phyloP scores from a whole-genome alignment of 2,888 invertebrate species.

The Agriopis aurantiaria region DNA sequence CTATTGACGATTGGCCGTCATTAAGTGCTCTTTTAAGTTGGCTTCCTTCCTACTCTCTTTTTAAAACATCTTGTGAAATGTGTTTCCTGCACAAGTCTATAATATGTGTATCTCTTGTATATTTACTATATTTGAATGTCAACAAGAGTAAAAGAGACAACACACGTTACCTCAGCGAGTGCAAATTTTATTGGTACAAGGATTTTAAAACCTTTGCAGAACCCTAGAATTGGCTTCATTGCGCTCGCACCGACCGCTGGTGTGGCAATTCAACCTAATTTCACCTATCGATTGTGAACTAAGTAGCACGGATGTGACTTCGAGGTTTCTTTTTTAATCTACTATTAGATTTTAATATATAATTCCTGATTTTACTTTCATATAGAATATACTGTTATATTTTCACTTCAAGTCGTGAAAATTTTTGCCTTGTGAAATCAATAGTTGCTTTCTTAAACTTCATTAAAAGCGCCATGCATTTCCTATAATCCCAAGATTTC shows the following conservation, averaged over 20 bases:
- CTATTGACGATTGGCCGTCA: too few species aligned
- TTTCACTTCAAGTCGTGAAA: background rate
- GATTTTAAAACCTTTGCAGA: slow-evolving; percentile 10
- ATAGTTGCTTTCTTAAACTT: too few species aligned
- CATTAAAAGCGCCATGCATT: too few species aligned
- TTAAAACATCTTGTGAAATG: too few species aligned
- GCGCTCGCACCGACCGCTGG: slow-evolving; percentile 27
- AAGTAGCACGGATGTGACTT: slow-evolving; percentile 58
- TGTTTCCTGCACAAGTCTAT: too few species aligned
- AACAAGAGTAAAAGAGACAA: background rate
- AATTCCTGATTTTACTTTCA: background rate
- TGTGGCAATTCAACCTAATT: slow-evolving; percentile 61
- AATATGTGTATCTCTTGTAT: background rate
- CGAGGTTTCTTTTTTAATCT: slow-evolving; percentile 47
- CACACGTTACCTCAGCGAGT: background rate
- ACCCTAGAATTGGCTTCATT: slow-evolving; percentile 29
- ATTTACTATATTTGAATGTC: background rate
- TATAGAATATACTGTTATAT: background rate
- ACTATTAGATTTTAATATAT: background rate
- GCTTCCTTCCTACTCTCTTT: background rate
- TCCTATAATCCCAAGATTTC: too few species aligned
- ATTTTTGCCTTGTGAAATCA: too few species aligned
- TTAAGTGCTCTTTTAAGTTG: background rate
- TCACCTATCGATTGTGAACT: slow-evolving; percentile 60
- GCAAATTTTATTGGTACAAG: background rate